These are phyloP conservation scores for Amphilophus citrinellus DNA, from an alignment of 2,113 vertebrate genomes.

Conservation along the genomic window DNA sequence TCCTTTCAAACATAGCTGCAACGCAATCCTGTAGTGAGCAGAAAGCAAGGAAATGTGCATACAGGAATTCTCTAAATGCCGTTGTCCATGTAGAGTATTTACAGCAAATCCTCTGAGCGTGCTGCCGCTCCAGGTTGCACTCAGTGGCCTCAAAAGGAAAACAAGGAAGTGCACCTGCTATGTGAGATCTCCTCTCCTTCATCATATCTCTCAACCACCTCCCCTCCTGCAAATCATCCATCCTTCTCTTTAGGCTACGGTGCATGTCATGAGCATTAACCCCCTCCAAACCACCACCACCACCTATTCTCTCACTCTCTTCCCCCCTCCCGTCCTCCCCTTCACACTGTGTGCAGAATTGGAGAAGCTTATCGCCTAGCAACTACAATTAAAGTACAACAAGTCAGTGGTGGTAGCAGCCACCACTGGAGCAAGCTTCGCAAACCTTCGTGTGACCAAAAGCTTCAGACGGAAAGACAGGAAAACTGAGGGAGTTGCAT, in stretches of 20 bases:
- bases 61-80: background rate
- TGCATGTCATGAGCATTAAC: conserved; percentile 68
- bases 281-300: conserved; percentile 1
- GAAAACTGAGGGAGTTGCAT: background rate
- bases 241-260: conserved; percentile 57
- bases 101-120: background rate
- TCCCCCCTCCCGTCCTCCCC: conserved; percentile 49
- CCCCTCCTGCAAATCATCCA: conserved; percentile 27
- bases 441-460: conserved; percentile 48
- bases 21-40: background rate
- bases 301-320: conserved; percentile 54
- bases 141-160: background rate
- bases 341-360: conserved; percentile 74
- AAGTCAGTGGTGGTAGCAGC: conserved; percentile 77
- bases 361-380: conserved; percentile 87
- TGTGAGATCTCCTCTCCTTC: background rate
- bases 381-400: conserved; percentile 89
- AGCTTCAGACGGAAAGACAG: conserved; percentile 44
- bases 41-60: background rate
- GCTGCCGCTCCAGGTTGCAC: background rate
- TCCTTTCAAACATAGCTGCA: background rate
- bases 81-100: background rate
- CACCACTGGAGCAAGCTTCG: conserved; percentile 53
- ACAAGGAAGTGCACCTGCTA: conserved; percentile 32
- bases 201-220: conserved; percentile 32